Evolutionary conservation across 2,888 invertebrate species (phyloP), one percentile per base, ranked within the genome.

Genomic region (Cephalotes varians): DNA sequence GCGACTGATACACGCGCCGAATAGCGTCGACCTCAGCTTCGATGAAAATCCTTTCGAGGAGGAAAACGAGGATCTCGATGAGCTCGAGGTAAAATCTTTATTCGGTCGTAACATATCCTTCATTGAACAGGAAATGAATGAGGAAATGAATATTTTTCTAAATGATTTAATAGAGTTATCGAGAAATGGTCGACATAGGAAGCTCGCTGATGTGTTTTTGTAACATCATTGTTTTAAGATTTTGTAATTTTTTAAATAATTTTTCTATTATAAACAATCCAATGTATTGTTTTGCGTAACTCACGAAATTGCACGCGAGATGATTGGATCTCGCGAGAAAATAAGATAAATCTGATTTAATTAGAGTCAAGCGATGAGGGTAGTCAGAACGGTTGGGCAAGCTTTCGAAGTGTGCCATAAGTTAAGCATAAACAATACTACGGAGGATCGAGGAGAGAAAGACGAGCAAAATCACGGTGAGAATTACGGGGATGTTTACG

Each of bases 361-460:
- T 18, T 96, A 99, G 99, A 98, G 98, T 95, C 99, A 99, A 96
- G 99, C 99, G 47, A 99, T 99, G 98, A 96, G 98, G 91, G 98
- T 99, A 91, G 99, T 99, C 85, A 97, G 99, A 92, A 99, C 99
- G 9, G 98, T 99, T 90, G 99, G 99, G 65, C 99, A 99, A 95
- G 99, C 99, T 51, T 99, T 99, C 95, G 99, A 99, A 95, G 99
- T 99, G 94, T 99, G 99, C 96, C 99, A 99, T 96, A 99, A 99
- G 95, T 96, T 98, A 95, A 97, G 97, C 93, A 96, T 96, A 92
- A 97, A 96, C 91, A 93, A 94, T 73, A 93, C 95, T 4, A 94
- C 95, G 31, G 95, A 94, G 49, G 94, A 94, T n/a, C 89, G 91
- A 83, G 91, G 90, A 0, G 93, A 93, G 15, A 93, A 92, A 88